Conservation (phyloP, 2,797 vertebrate species). For the Kryptolebias ocellatus region DNA sequence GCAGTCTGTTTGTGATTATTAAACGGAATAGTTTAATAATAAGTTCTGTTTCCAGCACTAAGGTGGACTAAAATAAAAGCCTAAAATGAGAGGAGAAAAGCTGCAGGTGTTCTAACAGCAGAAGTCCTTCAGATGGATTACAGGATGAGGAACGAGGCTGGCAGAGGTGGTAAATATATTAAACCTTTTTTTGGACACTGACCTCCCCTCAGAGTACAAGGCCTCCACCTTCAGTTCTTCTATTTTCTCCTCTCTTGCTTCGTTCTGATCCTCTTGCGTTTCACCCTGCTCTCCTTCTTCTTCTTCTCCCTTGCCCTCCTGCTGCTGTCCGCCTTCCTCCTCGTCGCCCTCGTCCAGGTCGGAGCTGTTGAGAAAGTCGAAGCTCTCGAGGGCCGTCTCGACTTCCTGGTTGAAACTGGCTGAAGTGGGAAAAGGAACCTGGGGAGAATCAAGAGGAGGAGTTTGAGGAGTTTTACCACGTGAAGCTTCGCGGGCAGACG, state of each 20-base stretch:
- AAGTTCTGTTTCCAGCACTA: no score
- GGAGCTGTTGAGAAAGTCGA: slow-evolving; percentile 93
- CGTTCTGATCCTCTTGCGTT: slow-evolving; percentile 44
- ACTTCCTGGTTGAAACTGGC: slow-evolving; percentile 93
- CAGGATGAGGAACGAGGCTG: no score
- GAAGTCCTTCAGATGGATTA: no score
- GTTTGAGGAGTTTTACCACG: background rate
- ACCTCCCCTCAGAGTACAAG: slow-evolving; percentile 70
- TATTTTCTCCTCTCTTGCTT: slow-evolving; percentile 17
- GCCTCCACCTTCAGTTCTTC: slow-evolving; percentile 46
- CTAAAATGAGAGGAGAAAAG: no score
- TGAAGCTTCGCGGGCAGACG: background rate
- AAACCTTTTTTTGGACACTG: slow-evolving; percentile 13
- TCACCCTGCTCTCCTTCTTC: slow-evolving; percentile 39
- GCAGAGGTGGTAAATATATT: background rate
- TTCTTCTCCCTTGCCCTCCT: slow-evolving; percentile 14
- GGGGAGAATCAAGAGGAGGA: slow-evolving; percentile 25
- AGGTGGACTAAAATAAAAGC: no score
- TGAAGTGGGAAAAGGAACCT: slow-evolving; percentile 88
- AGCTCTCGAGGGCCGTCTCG: slow-evolving; percentile 94
- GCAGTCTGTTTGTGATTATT: no score
- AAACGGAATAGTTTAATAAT: no score
- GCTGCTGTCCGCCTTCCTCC: slow-evolving; percentile 73
- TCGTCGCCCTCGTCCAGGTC: slow-evolving; percentile 87
- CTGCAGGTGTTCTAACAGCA: no score